Base-by-base conservation (phyloP, 1,140 invertebrate genomes). In the Rhyzopertha dominica region DNA sequence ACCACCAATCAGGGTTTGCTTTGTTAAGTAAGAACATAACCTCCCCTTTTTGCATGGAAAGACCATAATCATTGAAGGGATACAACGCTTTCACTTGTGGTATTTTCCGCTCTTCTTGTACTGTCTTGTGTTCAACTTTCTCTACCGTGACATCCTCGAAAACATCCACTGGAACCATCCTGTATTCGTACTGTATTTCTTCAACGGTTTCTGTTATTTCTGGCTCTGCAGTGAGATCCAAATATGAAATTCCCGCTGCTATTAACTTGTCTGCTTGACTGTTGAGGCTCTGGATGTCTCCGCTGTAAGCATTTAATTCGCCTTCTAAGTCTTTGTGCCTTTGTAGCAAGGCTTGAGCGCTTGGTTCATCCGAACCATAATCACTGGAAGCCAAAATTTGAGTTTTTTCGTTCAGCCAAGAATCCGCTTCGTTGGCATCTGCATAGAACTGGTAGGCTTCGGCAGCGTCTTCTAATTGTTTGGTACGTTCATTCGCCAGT, bases 1-100 rank as follows among this genome's bases (percentile, higher is more conserved):
- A 91, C 96, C 96, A 99, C 95, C 96, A 99, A 67, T 99, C 96
- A 1, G 84, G 79, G 68, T 98, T 98, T 1, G 91, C 96, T 71
- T 95, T 95, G 58, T 87, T 91, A 31, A 98, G 74, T 1, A 99
- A 72, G 57, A 95, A 85, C 86, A 98, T 90, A 55, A 87, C 81
- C 70, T 95, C 92, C 43, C 90, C 91, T 71, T 97, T 98, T 3
- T 72, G 73, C 77, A 96, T 91, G 16, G 81, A 78, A 72, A 97
- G 91, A n/a, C 90, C 92, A 61, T 96, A 90, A 0, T 93, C 94
- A 51, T 77, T 84, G 74, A 95, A 98, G 2, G 87, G 79, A 70
- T 97, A 98, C 16, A 95, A 69, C 30, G 84, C 82, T 50, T 79
- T 85, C 12, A 95, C 90, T 73, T 97, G 94, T 0, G 92, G 90